Conservation (phyloP, 2,113 vertebrate genomes). For the Taxidea taxus region DNA sequence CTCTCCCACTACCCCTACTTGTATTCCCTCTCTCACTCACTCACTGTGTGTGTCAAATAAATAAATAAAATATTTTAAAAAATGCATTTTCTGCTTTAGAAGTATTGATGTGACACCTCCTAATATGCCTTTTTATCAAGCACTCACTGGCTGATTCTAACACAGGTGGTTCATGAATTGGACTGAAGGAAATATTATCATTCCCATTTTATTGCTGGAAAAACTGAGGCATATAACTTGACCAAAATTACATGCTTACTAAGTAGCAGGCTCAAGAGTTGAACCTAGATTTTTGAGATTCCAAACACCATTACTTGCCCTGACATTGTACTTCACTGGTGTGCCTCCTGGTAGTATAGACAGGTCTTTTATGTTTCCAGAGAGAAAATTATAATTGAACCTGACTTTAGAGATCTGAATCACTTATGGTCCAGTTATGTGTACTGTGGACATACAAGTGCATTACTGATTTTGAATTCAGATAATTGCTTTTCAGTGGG, state of each 20-base stretch:
- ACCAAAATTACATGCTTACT: not conserved
- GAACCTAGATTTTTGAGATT: not conserved
- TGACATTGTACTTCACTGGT: not conserved
- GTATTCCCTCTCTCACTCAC: too few relatives aligned
- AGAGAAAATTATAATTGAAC: not conserved
- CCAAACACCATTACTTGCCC: not conserved
- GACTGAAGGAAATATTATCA: not conserved
- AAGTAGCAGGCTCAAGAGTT: not conserved
- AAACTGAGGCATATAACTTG: not conserved
- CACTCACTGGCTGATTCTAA: not conserved
- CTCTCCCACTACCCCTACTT: too few relatives aligned
- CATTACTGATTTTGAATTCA: slow-evolving; percentile 17
- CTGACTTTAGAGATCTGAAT: not conserved
- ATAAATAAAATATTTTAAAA: not conserved
- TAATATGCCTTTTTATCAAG: not conserved
- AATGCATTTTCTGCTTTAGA: not conserved
- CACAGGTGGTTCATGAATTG: not conserved
- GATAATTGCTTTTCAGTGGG: not conserved
- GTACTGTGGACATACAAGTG: not conserved
- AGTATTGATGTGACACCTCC: not conserved
- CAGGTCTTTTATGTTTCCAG: not conserved
- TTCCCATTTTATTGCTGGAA: not conserved
- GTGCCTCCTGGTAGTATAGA: not conserved
- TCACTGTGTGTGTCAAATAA: too few relatives aligned
- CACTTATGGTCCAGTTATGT: not conserved